Conservation (phyloP, 2,888 invertebrate species). For the Encarsia formosa region DNA sequence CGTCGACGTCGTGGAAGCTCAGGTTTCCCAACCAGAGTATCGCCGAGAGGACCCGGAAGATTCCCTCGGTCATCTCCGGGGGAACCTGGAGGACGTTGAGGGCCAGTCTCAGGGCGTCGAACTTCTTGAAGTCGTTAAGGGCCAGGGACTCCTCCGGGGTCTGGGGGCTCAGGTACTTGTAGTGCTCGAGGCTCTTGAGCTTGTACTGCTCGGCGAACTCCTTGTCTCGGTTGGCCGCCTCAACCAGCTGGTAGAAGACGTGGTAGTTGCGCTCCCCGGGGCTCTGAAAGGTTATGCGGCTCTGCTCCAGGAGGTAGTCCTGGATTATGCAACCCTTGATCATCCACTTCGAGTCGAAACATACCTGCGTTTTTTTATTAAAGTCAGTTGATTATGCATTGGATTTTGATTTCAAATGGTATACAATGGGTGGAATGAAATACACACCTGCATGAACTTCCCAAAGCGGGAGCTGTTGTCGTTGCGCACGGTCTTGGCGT, state of each 20-base stretch:
- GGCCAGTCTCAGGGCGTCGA: slow-evolving; percentile 82
- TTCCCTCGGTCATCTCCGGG: slow-evolving; percentile 79
- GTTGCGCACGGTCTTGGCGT: slow-evolving; percentile 89
- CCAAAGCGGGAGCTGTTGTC: slow-evolving; percentile 92
- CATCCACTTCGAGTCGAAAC: slow-evolving; percentile 82
- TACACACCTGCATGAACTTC: slow-evolving; percentile 94
- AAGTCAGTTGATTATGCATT: no score
- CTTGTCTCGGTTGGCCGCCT: slow-evolving; percentile 75
- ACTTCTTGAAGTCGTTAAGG: slow-evolving; percentile 63
- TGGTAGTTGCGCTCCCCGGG: slow-evolving; percentile 86
- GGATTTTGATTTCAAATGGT: no score
- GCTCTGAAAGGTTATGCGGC: slow-evolving; percentile 85
- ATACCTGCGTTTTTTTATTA: slow-evolving; percentile 94
- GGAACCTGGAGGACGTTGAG: slow-evolving; percentile 87
- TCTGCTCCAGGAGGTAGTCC: slow-evolving; percentile 86
- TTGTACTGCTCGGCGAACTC: slow-evolving; percentile 72
- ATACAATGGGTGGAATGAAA: no score
- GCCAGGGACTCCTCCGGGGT: slow-evolving; percentile 59
- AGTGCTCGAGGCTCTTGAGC: slow-evolving; percentile 70
- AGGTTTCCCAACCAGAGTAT: slow-evolving; percentile 89
- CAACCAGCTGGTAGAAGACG: slow-evolving; percentile 86
- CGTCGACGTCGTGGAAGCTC: slow-evolving; percentile 80
- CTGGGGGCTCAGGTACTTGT: slow-evolving; percentile 78
- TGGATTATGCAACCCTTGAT: slow-evolving; percentile 89
- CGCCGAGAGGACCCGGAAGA: slow-evolving; percentile 82